Evolutionary conservation across 2,888 invertebrate species (phyloP).

Genomic region (Polymixis lichenea): DNA sequence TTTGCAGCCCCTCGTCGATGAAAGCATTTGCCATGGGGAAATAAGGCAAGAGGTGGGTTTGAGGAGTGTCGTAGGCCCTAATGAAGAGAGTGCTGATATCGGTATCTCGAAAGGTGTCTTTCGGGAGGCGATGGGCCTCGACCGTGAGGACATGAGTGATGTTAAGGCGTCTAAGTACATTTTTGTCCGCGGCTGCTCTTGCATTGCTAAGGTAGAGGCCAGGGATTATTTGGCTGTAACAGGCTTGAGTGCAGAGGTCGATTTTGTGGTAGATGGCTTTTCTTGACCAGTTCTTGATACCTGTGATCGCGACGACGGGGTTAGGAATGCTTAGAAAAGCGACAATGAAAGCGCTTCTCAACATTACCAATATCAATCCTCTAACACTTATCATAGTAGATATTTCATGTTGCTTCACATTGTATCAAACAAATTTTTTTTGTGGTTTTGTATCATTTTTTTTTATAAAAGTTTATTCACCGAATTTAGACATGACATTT

Average conservation of each 20-base stretch:
- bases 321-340: conserved; percentile 83
- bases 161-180: conserved; percentile 81
- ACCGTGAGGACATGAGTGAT: conserved; percentile 89
- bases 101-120: conserved; percentile 79
- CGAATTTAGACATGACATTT: conserved; percentile 53
- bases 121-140: conserved; percentile 84
- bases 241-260: conserved; percentile 85
- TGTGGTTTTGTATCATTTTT: conserved; percentile 67
- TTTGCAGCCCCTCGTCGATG: conserved; percentile 91
- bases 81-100: conserved; percentile 86
- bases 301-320: conserved; percentile 80
- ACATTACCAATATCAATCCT: conserved; percentile 80
- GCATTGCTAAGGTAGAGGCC: conserved; percentile 88
- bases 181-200: conserved; percentile 80
- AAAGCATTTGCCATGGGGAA: conserved; percentile 88
- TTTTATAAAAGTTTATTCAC: conserved; percentile 41
- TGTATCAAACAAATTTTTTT: conserved; percentile 50
- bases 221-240: conserved; percentile 83
- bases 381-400: conserved; percentile 76
- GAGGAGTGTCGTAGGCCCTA: conserved; percentile 86
- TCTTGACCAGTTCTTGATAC: conserved; percentile 83
- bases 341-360: conserved; percentile 80
- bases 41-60: conserved; percentile 85
- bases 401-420: conserved; percentile 51
- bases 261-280: conserved; percentile 81